phyloP scores from a whole-genome alignment of 2,797 vertebrate genomes.

The Florisuga fusca region DNA sequence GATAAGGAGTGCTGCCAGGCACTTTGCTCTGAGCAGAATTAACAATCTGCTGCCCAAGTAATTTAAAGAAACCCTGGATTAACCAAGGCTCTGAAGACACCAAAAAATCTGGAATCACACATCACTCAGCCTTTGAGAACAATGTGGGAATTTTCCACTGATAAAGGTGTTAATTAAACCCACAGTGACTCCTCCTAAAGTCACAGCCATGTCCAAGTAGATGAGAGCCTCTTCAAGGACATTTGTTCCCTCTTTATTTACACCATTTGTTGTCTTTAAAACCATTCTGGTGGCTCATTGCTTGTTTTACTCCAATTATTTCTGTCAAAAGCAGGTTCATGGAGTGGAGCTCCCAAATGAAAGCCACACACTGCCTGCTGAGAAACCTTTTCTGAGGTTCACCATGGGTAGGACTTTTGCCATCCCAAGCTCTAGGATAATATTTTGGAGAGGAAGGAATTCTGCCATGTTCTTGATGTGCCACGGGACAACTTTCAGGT shows the following conservation, averaged over 20 bases:
- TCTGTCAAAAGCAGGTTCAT: neutral
- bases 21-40: neutral
- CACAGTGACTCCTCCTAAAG: neutral
- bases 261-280: neutral
- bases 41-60: neutral
- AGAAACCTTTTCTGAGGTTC: neutral
- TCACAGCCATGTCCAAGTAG: neutral
- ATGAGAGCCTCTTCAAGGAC: neutral
- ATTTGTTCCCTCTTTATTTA: neutral
- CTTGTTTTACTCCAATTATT: neutral
- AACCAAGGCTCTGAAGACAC: neutral
- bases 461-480: neutral
- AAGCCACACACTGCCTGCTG: neutral
- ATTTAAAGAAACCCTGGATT: neutral
- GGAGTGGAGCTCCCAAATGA: neutral
- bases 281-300: neutral
- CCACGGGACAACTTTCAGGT: neutral
- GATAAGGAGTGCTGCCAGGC: neutral
- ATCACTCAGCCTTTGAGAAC: neutral
- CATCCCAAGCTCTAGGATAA: neutral
- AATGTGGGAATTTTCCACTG: neutral
- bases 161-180: slow-evolving; percentile 55
- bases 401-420: neutral
- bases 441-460: neutral
- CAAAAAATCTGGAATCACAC: neutral